Evolutionary conservation across 2,113 vertebrate genomes (phyloP), one percentile per base, ranked within the genome.

Genomic region (Xiphias gladius): DNA sequence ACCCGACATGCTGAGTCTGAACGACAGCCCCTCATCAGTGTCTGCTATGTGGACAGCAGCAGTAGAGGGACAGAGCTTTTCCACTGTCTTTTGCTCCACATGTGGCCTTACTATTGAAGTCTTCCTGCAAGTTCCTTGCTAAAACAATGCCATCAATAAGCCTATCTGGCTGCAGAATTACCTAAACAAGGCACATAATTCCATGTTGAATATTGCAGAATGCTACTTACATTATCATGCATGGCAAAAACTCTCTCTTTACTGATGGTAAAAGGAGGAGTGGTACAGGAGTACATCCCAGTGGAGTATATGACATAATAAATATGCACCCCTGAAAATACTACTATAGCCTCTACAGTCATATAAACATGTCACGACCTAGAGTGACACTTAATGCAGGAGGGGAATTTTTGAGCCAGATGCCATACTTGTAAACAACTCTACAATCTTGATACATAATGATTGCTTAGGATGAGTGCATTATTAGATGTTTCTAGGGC

Each of bases 181-280:
- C 66, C 84, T 86, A 82, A 81, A 73, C 75, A 35, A 63, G 71
- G 61, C 55, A 80, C 63, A 68, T 84, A 85, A 90, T 87, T 83
- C 90, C 76, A 82, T 86, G 79, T 82, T 93, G 86, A 93, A 93
- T 94, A 92, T 91, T 93, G 91, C 66, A 89, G 77, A 77, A 70
- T 78, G 64, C 67, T 80, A 64, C 71, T 88, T 71, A 64, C 81
- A 82, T 91, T 88, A 80, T 86, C 86, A 79, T 89, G 82, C 54
- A 48, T 35, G 80, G 80, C 61, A 24, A 86, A 79, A 37, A 32
- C 61, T 77, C 62, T 91, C 80, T 72, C 61, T 83, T 88, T 76
- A 30, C 81, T 63, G 14, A 66, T 79, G 54, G 68, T 57, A 78
- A 72, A 73, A 67, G 35, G 68, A 78, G 58, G 46, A 65, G 64